Base-by-base conservation (phyloP, 2,797 vertebrate genomes). In the Telmatherina bonti region DNA sequence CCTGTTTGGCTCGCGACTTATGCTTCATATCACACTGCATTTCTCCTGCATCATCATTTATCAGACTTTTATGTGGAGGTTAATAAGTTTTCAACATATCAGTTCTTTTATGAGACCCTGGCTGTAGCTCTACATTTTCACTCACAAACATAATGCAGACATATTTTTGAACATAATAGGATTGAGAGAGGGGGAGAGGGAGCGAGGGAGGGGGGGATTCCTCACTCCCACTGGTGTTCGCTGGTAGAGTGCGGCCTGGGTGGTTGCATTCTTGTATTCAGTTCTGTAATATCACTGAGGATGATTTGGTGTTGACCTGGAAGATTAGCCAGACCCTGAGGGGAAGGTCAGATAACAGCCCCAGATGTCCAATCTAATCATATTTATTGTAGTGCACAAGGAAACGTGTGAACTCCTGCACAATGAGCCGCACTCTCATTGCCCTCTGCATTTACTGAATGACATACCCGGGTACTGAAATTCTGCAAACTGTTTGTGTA, bases 221-320 rank as follows among this genome's bases (percentile, higher is more conserved):
- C 74, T 83, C 71, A 68, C 61, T 80, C 79, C 77, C 68, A 68
- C 78, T 76, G 82, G 72, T 78, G 70, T 81, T 59, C 67, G 54
- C 62, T 29, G 58, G 73, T 64, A 2, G 51, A 66, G 47, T 8
- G 30, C 61, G 74, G 70, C 80, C 73, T 54, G 71, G 71, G 71
- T 83, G 80, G 68, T 72, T 73, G 65, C 62, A 75, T 72, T 81
- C 76, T 76, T 81, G 55, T 29, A 52, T 62, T 83, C 76, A 76
- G 43, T 80, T 73, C 81, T 83, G 75, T 75, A 86, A 72, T 86
- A 85, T 89, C 76, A 85, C 63, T 41, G 64, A 76, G 54, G 62
- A 78, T 81, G 84, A 90, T 90, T 86, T 81, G 78, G 53, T 83
- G 80, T 79, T 87, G 83, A 85, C 87, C 86, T 67, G 79, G 49